Conservation (phyloP, 2,888 invertebrate genomes). For the Euplagia quadripunctaria region DNA sequence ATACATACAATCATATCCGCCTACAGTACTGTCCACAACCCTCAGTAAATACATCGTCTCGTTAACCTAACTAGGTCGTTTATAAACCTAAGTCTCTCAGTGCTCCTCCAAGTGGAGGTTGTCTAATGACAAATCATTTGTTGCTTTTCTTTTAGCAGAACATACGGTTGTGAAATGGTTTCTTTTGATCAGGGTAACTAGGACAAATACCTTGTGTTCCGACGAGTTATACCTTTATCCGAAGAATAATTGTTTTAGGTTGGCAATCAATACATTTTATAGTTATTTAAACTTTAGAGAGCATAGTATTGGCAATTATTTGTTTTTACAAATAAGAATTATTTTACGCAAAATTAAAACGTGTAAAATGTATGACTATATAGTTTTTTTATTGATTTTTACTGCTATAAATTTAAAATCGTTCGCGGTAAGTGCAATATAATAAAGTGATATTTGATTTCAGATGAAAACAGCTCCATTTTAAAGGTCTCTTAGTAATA, state of each 20-base stretch:
- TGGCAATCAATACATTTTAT: neutral
- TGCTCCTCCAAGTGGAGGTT: neutral
- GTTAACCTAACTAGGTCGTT: neutral
- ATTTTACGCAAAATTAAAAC: neutral
- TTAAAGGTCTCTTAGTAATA: neutral
- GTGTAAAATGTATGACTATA: neutral
- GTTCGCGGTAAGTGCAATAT: neutral
- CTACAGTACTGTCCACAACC: conserved; percentile 8
- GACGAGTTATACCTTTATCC: neutral
- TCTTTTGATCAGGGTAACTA: neutral
- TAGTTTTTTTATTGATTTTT: too few species aligned
- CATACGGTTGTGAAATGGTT: neutral
- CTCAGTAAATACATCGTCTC: conserved; percentile 11
- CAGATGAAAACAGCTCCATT: neutral
- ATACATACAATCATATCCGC: conserved; percentile 18
- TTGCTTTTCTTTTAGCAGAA: neutral
- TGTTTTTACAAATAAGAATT: neutral
- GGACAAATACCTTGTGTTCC: neutral
- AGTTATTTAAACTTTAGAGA: neutral
- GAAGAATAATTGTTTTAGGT: neutral
- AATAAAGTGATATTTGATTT: neutral
- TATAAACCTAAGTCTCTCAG: neutral
- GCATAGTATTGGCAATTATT: neutral
- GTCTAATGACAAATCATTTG: neutral
- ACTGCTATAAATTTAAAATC: neutral